Conservation (phyloP, 2,888 invertebrate genomes). For the Philereme vetulata region DNA sequence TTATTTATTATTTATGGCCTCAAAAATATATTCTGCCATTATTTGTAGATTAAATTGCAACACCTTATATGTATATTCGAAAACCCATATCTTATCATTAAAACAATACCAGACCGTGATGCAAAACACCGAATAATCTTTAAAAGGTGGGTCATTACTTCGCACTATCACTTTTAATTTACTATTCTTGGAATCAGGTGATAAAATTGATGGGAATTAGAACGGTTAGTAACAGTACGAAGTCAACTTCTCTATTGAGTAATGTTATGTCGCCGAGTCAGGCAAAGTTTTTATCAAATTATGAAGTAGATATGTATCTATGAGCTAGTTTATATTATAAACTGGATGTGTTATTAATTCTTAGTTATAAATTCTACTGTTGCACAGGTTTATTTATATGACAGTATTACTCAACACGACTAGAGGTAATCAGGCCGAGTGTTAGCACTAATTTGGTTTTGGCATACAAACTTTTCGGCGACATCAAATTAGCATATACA, state of each 20-base stretch:
- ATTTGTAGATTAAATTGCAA: neutral
- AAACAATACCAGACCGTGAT: conserved; percentile 41
- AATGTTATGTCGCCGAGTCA: conserved; percentile 16
- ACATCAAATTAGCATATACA: neutral
- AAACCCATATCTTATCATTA: conserved; percentile 43
- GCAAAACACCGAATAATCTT: conserved; percentile 19
- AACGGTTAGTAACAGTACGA: conserved; percentile 7
- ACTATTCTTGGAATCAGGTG: conserved; percentile 5
- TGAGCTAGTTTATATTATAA: neutral
- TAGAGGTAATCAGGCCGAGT: neutral
- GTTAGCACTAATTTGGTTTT: conserved; percentile 1
- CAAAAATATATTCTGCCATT: no score
- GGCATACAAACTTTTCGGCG: neutral
- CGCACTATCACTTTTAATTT: conserved; percentile 1
- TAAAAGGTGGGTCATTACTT: conserved; percentile 9
- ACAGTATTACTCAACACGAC: conserved; percentile 7
- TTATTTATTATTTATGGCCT: neutral
- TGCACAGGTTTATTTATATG: neutral
- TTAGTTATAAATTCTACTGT: conserved; percentile 8
- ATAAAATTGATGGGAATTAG: conserved; percentile 18
- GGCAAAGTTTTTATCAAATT: conserved; percentile 12
- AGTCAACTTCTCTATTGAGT: conserved; percentile 5
- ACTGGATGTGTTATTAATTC: conserved; percentile 8
- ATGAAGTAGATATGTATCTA: neutral
- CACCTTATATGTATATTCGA: conserved; percentile 33